phyloP scores from a whole-genome alignment of 2,797 vertebrate genomes.

The Hirundo rustica region DNA sequence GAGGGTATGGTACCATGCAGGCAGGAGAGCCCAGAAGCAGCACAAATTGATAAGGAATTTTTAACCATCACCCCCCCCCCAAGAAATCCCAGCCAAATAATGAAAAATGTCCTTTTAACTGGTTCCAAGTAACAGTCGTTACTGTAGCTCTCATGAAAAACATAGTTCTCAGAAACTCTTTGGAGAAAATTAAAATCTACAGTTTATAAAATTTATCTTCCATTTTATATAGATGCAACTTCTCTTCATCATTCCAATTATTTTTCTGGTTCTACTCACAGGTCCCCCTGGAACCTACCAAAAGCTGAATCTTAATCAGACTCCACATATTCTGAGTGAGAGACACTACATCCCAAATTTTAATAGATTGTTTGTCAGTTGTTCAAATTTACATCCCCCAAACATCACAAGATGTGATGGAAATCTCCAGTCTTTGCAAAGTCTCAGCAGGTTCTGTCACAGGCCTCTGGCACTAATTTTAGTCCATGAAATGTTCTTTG shows the following conservation, averaged over 20 bases:
- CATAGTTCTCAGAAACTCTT: not conserved
- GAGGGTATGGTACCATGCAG: not conserved
- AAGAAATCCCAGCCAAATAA: not conserved
- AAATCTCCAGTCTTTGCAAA: not conserved
- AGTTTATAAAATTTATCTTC: not conserved
- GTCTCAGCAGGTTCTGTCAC: not conserved
- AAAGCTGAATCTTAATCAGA: not conserved
- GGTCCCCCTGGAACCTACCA: not conserved
- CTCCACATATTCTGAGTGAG: not conserved
- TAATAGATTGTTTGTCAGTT: not conserved
- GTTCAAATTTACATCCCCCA: not conserved
- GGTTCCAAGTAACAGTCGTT: not conserved
- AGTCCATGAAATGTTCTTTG: not conserved
- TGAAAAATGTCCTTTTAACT: not conserved
- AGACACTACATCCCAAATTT: not conserved
- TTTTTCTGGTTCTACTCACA: not conserved
- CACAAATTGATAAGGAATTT: not conserved
- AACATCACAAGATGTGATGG: not conserved
- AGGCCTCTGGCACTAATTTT: not conserved
- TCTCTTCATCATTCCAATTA: not conserved
- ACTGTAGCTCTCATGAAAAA: not conserved
- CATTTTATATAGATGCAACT: not conserved
- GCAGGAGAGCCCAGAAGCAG: not conserved
- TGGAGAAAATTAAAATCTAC: not conserved
- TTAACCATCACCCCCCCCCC: rapidly evolving